A percentile compares a stretch with the other conserved stretches of the same genome.
Evolutionary conservation across 2,113 vertebrate species (phyloP).

Genomic region (Ellobius talpinus): DNA sequence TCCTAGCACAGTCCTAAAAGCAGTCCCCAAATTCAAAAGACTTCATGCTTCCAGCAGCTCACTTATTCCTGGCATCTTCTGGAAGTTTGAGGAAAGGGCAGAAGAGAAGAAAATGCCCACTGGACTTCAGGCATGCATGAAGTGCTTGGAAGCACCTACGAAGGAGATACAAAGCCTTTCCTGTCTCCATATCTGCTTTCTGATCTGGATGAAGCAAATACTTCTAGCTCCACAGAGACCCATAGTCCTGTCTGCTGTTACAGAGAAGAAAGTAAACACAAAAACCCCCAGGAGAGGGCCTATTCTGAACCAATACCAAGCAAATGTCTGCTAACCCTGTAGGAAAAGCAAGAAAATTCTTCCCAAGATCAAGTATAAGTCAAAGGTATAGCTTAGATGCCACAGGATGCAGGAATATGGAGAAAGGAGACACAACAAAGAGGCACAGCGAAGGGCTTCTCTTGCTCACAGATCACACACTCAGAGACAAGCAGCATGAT

Average conservation of each 20-base stretch:
- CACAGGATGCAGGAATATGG: background rate
- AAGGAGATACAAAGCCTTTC: background rate
- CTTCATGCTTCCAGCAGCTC: background rate
- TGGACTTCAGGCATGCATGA: background rate
- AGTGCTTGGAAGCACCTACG: background rate
- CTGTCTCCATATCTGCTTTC: background rate
- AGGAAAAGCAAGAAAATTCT: background rate
- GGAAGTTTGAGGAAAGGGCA: background rate
- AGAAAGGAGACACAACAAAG: background rate
- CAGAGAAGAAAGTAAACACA: background rate
- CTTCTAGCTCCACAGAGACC: background rate
- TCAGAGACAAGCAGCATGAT: background rate
- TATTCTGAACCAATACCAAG: background rate
- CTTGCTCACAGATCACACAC: too few relatives aligned
- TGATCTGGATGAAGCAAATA: background rate
- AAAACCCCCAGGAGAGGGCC: too few relatives aligned
- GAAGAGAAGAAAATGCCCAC: background rate
- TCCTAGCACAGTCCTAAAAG: background rate
- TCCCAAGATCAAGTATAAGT: background rate
- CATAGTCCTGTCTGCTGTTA: background rate
- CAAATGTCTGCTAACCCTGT: background rate
- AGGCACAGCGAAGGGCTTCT: too few relatives aligned
- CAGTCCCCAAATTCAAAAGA: background rate
- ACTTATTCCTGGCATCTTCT: background rate
- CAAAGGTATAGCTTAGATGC: background rate